Percentiles rank a stretch among this genome's conserved stretches.
Conservation (phyloP, 1,140 invertebrate genomes). For the Megalopta genalis region DNA sequence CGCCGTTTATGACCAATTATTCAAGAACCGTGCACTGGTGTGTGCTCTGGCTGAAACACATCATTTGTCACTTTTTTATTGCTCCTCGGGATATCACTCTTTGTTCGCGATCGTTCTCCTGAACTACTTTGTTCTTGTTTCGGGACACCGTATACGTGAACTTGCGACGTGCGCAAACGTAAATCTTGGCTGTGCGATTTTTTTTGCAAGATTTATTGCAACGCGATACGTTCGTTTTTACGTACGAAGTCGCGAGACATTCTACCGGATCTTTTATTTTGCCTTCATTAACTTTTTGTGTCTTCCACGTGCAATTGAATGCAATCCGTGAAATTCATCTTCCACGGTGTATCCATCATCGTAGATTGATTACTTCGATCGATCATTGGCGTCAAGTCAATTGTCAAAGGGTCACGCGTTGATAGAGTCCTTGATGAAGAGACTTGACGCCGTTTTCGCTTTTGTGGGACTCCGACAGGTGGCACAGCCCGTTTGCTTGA, state of each 20-base stretch:
- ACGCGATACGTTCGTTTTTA: background rate
- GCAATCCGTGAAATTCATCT: no score
- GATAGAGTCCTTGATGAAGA: slow-evolving; percentile 57
- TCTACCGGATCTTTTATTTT: no score
- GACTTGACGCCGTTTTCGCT: slow-evolving; percentile 69
- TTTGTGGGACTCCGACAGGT: slow-evolving; percentile 79
- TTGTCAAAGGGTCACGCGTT: slow-evolving; percentile 23
- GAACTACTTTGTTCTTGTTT: background rate
- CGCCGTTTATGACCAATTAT: background rate
- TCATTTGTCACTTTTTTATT: background rate
- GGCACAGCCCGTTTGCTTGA: slow-evolving; percentile 79
- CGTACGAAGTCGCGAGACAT: no score
- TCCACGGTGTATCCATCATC: background rate
- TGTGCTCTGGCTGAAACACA: rapidly evolving
- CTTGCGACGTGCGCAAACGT: background rate
- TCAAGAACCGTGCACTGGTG: background rate
- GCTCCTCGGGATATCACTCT: background rate
- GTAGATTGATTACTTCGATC: background rate
- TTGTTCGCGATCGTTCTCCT: background rate
- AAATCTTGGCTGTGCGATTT: background rate
- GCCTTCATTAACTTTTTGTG: no score
- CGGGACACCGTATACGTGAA: background rate
- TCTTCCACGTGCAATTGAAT: no score
- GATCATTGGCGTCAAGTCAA: background rate
- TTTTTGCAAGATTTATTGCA: background rate